phyloP scores from a whole-genome alignment of 2,888 invertebrate species.

The Lymantria dispar region DNA sequence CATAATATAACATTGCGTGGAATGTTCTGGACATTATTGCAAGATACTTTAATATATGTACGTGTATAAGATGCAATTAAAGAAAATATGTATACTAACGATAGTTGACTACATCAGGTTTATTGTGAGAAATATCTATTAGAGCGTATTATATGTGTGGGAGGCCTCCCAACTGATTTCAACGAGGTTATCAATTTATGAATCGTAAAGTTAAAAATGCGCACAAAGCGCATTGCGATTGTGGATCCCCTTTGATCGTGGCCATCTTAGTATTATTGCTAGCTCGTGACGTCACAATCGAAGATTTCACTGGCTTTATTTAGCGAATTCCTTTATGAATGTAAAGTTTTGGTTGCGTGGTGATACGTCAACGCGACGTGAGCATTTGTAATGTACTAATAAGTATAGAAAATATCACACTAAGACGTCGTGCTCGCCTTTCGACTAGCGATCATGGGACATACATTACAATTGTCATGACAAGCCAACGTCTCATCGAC shows the following conservation, averaged over 20 bases:
- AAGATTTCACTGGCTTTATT: no score
- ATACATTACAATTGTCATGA: no score
- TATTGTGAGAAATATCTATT: constrained; percentile 37
- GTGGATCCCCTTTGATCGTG: constrained; percentile 18
- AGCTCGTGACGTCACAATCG: neutral
- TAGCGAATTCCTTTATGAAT: no score
- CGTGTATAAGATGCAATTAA: constrained; percentile 28
- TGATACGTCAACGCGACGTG: no score
- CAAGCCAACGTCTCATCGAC: no score
- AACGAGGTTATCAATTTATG: constrained; percentile 72
- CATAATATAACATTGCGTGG: constrained; percentile 45
- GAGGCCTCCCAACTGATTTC: constrained; percentile 49
- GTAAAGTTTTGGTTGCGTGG: no score
- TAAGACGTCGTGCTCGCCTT: no score
- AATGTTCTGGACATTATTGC: constrained; percentile 18
- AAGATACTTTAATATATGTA: constrained; percentile 9
- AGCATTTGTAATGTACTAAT: no score
- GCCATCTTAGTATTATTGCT: neutral
- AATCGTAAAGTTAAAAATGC: constrained; percentile 60
- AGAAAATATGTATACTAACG: constrained; percentile 34
- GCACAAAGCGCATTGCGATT: constrained; percentile 29
- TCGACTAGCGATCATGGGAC: no score
- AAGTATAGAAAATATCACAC: no score
- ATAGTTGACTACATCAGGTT: constrained; percentile 29
- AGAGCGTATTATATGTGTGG: constrained; percentile 31